A percentile compares a stretch with the other conserved stretches of the same genome.
phyloP scores from a whole-genome alignment of 2,113 vertebrate genomes.

The Dicrurus megarhynchus region DNA sequence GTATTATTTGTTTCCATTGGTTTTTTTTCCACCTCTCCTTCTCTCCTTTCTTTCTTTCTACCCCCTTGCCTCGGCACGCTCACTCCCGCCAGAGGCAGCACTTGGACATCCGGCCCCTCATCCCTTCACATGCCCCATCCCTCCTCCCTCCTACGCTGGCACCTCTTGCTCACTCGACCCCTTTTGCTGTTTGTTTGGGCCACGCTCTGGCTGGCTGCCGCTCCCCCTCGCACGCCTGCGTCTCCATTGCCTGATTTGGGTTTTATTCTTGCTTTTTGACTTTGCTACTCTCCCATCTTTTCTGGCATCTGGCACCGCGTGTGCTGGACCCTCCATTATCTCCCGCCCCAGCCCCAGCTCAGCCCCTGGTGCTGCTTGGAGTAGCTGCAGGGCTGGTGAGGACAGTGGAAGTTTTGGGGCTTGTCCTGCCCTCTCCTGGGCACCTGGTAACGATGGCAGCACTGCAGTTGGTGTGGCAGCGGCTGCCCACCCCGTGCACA shows the following conservation, averaged over 20 bases:
- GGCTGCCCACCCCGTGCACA: fast-evolving
- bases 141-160: background rate
- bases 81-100: constrained; percentile 7
- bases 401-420: background rate
- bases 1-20: constrained; percentile 84
- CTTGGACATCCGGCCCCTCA: constrained; percentile 19
- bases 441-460: background rate
- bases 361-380: background rate
- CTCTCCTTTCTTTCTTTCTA: constrained; percentile 24
- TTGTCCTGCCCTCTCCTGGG: background rate
- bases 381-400: background rate
- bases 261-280: constrained; percentile 42
- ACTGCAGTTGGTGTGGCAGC: background rate
- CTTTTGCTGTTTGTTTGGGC: constrained; percentile 12
- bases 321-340: constrained; percentile 22
- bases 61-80: background rate
- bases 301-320: background rate
- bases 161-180: constrained; percentile 13
- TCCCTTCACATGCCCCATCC: background rate
- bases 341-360: background rate
- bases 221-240: constrained; percentile 41
- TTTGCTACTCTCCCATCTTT: constrained; percentile 48
- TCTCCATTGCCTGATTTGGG: background rate
- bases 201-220: background rate
- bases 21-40: constrained; percentile 37